Base-by-base conservation (phyloP, 2,113 vertebrate species). In the Opisthocomus hoazin region DNA sequence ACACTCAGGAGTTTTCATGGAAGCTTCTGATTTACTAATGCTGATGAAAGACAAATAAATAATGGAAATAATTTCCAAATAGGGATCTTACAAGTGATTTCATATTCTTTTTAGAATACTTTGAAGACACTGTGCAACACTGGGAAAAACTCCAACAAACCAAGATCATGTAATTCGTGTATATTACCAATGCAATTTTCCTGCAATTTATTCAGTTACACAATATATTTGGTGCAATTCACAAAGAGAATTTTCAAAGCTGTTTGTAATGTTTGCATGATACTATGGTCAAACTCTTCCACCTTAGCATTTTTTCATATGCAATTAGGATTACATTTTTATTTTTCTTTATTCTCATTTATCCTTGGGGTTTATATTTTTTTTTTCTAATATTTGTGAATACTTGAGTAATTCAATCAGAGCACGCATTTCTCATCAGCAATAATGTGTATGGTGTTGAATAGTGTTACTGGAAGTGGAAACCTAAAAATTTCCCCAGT, bases 101-200 rank as follows among this genome's bases (percentile, higher is more conserved):
- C 10, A 30, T 81, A 45, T 15, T 53, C 15, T 65, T 73, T 76
- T 77, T 50, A 66, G 36, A 78, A 50, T 56, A 53, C 46, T 84
- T 90, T 29, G 32, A 92, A 92, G 22, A 65, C 64, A 90, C 32
- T 20, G 22, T 27, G 13, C 19, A 64, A 45, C 7, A 27, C 39
- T 68, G 30, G 37, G 2, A 74, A 0, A 75, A 87, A 63, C 0
- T 0, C 3, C 37, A 30, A 13, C 41, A 45, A 61, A 30, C 4
- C 27, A 71, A 51, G 45, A 16, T 64, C 7, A 15, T 60, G 23
- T 73, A n/a, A 37, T 60, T 68, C 30, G 15, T 80, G 19, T 61
- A 9, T 65, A 45, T 76, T 56, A 65, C 41, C 41, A 58, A 50
- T 60, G 32, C 34, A 48, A 4, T 51, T 94, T 92, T 73, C 39